These are phyloP conservation scores for Harmothoe impar DNA, from an alignment of 2,888 invertebrate species.

Conservation along the genomic window DNA sequence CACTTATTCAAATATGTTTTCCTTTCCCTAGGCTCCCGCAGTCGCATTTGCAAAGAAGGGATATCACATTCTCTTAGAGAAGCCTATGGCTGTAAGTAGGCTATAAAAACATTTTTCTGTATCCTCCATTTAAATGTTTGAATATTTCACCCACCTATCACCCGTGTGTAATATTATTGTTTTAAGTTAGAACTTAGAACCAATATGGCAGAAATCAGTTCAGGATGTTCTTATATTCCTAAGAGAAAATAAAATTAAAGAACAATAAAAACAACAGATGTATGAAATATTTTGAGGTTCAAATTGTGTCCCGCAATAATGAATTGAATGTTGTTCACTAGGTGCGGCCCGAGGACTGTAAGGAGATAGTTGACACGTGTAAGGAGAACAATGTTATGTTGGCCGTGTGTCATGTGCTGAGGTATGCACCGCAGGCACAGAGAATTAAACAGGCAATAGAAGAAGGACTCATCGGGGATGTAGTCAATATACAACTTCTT, in stretches of 20 bases:
- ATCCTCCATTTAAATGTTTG: too few species aligned
- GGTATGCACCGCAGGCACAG: constrained; percentile 82
- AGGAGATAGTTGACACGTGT: constrained; percentile 81
- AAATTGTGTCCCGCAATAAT: too few species aligned
- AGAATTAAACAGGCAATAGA: constrained; percentile 83
- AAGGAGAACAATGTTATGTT: constrained; percentile 80
- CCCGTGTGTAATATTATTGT: too few species aligned
- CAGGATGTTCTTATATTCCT: too few species aligned
- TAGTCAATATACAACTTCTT: constrained; percentile 84
- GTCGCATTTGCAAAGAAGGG: constrained; percentile 83
- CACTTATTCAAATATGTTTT: too few species aligned
- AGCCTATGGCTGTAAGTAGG: constrained; percentile 84
- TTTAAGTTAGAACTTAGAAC: too few species aligned
- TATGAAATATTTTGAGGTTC: not conserved
- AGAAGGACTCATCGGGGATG: constrained; percentile 83
- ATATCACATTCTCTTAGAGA: constrained; percentile 84
- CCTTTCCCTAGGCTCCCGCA: constrained; percentile 78
- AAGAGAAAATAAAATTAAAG: too few species aligned
- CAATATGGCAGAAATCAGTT: too few species aligned
- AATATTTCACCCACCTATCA: too few species aligned
- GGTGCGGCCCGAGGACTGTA: constrained; percentile 83
- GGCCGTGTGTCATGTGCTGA: constrained; percentile 84
- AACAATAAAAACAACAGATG: too few species aligned
- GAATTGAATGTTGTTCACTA: constrained; percentile 63
- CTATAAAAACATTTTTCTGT: not conserved